phyloP scores from a whole-genome alignment of 2,113 vertebrate species.

The Pterocles burchelli region DNA sequence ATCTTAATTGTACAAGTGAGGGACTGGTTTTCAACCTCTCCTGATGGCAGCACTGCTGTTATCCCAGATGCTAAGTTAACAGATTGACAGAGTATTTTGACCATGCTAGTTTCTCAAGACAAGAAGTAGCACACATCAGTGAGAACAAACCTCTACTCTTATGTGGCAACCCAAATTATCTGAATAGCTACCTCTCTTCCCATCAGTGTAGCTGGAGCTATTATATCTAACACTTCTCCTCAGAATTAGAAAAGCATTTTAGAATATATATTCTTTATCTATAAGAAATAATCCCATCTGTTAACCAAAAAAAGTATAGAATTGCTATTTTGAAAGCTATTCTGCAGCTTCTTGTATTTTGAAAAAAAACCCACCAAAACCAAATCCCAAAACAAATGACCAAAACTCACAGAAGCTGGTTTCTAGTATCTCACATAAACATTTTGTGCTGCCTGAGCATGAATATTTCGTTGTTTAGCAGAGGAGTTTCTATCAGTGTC shows the following conservation, averaged over 20 bases:
- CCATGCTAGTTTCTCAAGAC: not conserved
- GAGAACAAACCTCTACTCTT: not conserved
- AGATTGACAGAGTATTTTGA: not conserved
- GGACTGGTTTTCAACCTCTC: not conserved
- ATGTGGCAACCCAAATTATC: not conserved
- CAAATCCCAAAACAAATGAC: not conserved
- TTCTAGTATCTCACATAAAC: not conserved
- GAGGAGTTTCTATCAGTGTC: not conserved
- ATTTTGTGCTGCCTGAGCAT: not conserved
- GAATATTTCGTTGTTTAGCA: not conserved
- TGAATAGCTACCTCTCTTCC: not conserved
- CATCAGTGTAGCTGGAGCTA: not conserved
- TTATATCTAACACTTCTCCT: not conserved
- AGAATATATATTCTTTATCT: not conserved
- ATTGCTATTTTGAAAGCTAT: not conserved
- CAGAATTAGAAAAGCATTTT: not conserved
- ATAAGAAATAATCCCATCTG: not conserved
- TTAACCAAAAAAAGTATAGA: not conserved
- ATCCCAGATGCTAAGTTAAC: not conserved
- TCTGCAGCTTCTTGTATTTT: not conserved
- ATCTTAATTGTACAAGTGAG: not conserved
- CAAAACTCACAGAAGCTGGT: not conserved
- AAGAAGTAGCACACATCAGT: not conserved
- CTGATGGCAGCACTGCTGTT: not conserved
- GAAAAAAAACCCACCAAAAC: not conserved